Evolutionary conservation across 1,140 invertebrate species (phyloP).

Genomic region (Achatina immaculata): DNA sequence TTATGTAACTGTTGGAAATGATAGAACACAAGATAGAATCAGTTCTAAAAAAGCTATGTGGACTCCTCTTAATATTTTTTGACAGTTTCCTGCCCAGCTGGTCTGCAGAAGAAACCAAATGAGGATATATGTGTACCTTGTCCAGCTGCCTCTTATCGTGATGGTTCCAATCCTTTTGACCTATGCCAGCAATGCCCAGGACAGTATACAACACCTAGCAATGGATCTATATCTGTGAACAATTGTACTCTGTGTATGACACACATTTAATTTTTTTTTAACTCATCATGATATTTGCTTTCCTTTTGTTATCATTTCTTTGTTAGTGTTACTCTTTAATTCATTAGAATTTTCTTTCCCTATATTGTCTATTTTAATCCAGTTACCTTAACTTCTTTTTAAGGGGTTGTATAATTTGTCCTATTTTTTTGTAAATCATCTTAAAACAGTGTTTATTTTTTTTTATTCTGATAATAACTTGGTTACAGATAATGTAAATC

Average conservation of each 20-base stretch:
- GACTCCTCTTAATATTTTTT: not conserved
- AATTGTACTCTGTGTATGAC: slow-evolving; percentile 40
- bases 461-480: no score
- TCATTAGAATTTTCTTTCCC: no score
- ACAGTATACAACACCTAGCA: slow-evolving; percentile 18
- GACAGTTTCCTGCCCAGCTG: slow-evolving; percentile 44
- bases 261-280: not conserved
- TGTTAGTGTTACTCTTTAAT: no score
- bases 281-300: not conserved
- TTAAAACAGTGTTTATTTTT: no score
- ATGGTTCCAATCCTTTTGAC: slow-evolving; percentile 32
- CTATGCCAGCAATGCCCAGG: slow-evolving; percentile 31
- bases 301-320: not conserved
- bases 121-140: slow-evolving; percentile 29
- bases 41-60: no score
- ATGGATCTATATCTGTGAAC: not conserved
- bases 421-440: no score
- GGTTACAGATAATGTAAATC: no score
- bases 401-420: no score
- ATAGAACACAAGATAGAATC: no score
- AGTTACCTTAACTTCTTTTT: no score
- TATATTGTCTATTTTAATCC: no score
- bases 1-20: no score
- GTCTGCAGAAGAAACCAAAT: slow-evolving; percentile 24
- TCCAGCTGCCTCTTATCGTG: slow-evolving; percentile 30